phyloP scores from a whole-genome alignment of 2,113 vertebrate genomes.

The Perccottus glenii region DNA sequence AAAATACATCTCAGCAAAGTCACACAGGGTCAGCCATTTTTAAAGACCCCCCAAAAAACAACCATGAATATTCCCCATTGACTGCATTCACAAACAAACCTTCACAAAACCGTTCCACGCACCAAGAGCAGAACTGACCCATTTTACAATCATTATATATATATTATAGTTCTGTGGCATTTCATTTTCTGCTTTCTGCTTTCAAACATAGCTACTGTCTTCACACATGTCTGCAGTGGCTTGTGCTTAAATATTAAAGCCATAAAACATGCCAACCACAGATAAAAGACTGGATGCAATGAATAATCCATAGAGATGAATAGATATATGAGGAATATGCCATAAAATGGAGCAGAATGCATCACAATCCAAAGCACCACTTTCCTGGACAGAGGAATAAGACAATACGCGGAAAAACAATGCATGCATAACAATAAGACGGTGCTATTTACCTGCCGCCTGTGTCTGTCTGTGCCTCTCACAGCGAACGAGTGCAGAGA shows the following conservation, averaged over 20 bases:
- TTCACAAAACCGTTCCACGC: no score
- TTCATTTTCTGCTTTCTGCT: no score
- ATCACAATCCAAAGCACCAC: not conserved
- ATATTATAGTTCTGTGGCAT: no score
- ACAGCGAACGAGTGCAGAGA: no score
- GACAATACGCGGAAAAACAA: not conserved
- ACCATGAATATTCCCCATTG: not conserved
- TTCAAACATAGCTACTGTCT: no score
- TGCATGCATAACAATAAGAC: not conserved
- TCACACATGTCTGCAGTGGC: no score
- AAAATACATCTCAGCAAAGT: not conserved
- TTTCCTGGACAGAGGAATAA: not conserved
- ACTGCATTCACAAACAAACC: no score
- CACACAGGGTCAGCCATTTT: slow-evolving; percentile 14
- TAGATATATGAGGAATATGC: not conserved
- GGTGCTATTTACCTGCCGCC: not conserved
- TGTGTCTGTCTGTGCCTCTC: not conserved
- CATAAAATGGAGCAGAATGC: not conserved
- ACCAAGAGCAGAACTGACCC: no score
- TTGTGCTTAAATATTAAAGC: accelerated
- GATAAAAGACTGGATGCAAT: not conserved
- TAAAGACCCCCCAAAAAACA: slow-evolving; percentile 1
- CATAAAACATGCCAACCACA: not conserved
- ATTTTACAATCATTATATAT: not conserved
- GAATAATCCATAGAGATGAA: not conserved